Evolutionary conservation across 2,113 vertebrate species (phyloP), one percentile per base, ranked within the genome.

Genomic region (Chinchilla lanigera): DNA sequence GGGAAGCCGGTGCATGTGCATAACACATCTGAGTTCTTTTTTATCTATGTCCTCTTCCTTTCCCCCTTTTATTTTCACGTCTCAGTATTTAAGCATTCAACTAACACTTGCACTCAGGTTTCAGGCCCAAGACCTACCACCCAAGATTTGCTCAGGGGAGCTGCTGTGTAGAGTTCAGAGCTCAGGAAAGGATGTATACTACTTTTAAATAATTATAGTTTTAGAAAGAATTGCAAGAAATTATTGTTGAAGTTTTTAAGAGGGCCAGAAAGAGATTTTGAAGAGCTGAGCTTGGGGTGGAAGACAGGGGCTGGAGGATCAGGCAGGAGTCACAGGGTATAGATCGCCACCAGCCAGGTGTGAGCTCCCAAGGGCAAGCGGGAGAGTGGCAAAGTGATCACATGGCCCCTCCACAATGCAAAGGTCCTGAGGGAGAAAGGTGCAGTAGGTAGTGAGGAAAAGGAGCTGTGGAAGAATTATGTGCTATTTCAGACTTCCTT

Each of bases 301-400:
- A 44, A 16, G 4, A 12, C 16, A 26, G 28, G 26, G 16, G 19
- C 6, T 1, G 30, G 44, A 30, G 24, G n/a, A 17, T 77, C 50
- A 12, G 50, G 6, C 9, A 20, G 5, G 47, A 22, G 26, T 22
- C 44, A 12, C 14, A 8, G 33, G 44, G 1, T 8, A 4, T 7
- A 58, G 85, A 78, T 17, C 16, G 1, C 41, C 16, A 7, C 30
- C 17, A 35, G 0, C 28, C 5, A 69, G 26, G 81, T 4, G 2
- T 24, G 20, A 33, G 16, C 1, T 28, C 5, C 2, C 7, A 0
- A 4, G 1, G 9, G 26, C 14, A 35, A 84, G 47, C 1, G 52
- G 44, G n/a, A 28, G 38, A 13, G n/a, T n/a, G 2, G 11, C 0
- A 1, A 3, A 1, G 11, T 8, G 8, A 38, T 47, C 3, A 50